phyloP scores from a whole-genome alignment of 2,113 vertebrate species.

The Speoplatyrhinus poulsoni region DNA sequence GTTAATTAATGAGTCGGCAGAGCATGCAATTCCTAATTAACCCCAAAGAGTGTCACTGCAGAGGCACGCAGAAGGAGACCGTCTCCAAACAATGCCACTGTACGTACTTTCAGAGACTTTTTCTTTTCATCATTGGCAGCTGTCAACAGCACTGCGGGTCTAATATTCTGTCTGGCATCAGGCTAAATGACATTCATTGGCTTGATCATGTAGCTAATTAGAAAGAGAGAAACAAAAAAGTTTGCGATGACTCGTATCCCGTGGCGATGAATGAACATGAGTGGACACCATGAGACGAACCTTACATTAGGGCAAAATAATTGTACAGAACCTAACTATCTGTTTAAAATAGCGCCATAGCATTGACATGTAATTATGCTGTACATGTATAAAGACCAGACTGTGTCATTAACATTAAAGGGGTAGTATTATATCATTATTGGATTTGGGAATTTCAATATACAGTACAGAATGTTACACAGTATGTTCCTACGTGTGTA shows the following conservation, averaged over 20 bases:
- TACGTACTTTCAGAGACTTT: constrained; percentile 8
- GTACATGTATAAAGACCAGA: constrained; percentile 3
- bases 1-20: constrained; percentile 62
- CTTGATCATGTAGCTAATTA: constrained; percentile 46
- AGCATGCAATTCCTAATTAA: constrained; percentile 63
- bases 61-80: constrained; percentile 27
- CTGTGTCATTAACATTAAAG: too few species aligned
- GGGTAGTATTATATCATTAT: too few species aligned
- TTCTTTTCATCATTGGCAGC: constrained; percentile 14
- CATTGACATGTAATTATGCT: constrained; percentile 1
- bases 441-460: too few species aligned
- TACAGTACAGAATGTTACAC: too few species aligned
- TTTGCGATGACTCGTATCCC: constrained; percentile 13
- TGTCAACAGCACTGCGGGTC: constrained; percentile 17
- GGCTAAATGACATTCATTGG: constrained; percentile 39
- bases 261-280: background rate
- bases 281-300: constrained; percentile 1
- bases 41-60: constrained; percentile 43
- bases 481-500: too few species aligned
- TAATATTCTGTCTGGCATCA: constrained; percentile 18
- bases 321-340: background rate
- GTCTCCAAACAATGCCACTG: constrained; percentile 32
- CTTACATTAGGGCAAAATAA: background rate
- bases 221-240: constrained; percentile 46
- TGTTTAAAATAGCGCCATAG: constrained; percentile 1